A percentile compares a stretch with the other conserved stretches of the same genome.
These are phyloP conservation scores for Yponomeuta sedellus DNA, from an alignment of 2,888 invertebrate genomes.

Conservation along the genomic window DNA sequence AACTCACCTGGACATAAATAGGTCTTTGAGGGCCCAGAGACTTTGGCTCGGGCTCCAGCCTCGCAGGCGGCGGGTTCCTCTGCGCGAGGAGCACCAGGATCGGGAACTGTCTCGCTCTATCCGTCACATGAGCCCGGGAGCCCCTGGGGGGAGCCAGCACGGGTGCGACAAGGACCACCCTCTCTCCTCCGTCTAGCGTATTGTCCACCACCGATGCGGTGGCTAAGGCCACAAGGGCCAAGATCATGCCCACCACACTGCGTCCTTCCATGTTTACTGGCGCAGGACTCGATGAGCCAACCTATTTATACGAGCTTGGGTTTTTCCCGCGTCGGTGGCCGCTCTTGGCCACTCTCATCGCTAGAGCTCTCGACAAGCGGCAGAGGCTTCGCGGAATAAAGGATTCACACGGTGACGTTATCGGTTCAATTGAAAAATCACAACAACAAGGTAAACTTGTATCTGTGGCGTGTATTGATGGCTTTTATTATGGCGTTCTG, in stretches of 20 bases:
- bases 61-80: constrained; percentile 32
- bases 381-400: constrained; percentile 30
- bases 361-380: constrained; percentile 36
- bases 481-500: neutral
- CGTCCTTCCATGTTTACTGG: constrained; percentile 65
- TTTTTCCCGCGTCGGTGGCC: constrained; percentile 44
- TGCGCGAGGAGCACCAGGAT: constrained; percentile 56
- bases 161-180: constrained; percentile 57
- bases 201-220: constrained; percentile 53
- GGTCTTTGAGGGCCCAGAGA: constrained; percentile 51
- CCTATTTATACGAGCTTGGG: constrained; percentile 60
- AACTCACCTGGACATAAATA: constrained; percentile 61
- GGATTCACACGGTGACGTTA: constrained; percentile 52
- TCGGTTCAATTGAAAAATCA: constrained; percentile 19
- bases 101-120: constrained; percentile 61
- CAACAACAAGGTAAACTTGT: constrained; percentile 9
- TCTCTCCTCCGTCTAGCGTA: constrained; percentile 47
- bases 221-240: constrained; percentile 44
- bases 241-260: constrained; percentile 45
- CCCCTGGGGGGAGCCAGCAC: constrained; percentile 63
- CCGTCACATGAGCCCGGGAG: constrained; percentile 48
- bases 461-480: neutral
- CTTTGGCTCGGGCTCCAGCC: constrained; percentile 46
- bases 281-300: constrained; percentile 51
- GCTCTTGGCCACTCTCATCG: constrained; percentile 24